A percentile compares a stretch with the other conserved stretches of the same genome.
These are phyloP conservation scores for Microchrysa polita DNA, from an alignment of 2,888 invertebrate genomes.

Conservation along the genomic window DNA sequence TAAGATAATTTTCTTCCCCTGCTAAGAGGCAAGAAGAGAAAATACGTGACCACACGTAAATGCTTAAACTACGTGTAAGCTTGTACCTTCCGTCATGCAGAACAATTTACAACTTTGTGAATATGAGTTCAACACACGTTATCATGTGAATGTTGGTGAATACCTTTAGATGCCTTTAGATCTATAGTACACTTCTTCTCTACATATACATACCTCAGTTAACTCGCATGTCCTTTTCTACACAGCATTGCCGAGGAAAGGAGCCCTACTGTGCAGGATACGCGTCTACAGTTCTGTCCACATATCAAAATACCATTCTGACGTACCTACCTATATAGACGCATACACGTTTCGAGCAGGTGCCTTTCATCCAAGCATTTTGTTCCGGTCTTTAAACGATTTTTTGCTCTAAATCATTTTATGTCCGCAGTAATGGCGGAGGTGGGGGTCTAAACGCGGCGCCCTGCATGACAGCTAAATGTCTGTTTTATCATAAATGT, in stretches of 20 bases:
- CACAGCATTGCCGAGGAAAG: too few species aligned
- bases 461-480: not conserved
- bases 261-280: not conserved
- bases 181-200: too few species aligned
- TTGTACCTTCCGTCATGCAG: not conserved
- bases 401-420: conserved; percentile 22
- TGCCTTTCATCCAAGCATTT: conserved; percentile 13
- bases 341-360: not conserved
- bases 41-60: conserved; percentile 33
- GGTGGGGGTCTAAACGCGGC: not conserved
- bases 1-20: conserved; percentile 22
- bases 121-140: conserved; percentile 16
- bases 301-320: conserved; percentile 2
- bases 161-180: not conserved
- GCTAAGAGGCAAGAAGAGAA: not conserved
- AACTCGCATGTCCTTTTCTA: not conserved
- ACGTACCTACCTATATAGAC: not conserved
- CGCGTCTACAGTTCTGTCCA: not conserved
- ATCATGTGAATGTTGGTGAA: not conserved
- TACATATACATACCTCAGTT: not conserved
- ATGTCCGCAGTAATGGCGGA: not conserved
- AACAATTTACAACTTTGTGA: conserved; percentile 28
- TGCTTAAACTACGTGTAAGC: conserved; percentile 19
- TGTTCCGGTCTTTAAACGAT: conserved; percentile 26
- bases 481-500: not conserved